Evolutionary conservation across 2,888 invertebrate species (phyloP), one percentile per base, ranked within the genome.

Genomic region (Autographa gamma): DNA sequence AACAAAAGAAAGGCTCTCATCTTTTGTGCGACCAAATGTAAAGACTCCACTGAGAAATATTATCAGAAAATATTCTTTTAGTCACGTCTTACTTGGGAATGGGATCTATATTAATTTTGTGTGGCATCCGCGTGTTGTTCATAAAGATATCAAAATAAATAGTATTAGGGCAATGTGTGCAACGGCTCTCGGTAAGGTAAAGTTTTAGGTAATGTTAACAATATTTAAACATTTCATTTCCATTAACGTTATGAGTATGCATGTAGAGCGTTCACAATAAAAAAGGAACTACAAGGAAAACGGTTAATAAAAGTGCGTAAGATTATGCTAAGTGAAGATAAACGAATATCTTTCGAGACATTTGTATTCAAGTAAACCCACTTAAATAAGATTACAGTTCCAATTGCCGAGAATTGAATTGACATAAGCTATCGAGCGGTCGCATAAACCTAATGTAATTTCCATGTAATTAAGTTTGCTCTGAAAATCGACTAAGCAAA

Each of bases 21-120:
- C 66, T 32, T 64, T 80, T 77, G 73, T 74, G 71, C 34, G 73
- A 48, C 56, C 58, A 77, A 80, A 77, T 80, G 71, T 80, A 75
- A 74, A 74, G 80, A 74, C 68, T 70, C 59, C 68, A 69, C 58
- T 68, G 63, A 56, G 64, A 66, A 71, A 69, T 69, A 65, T 71
- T 76, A 43, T 76, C 19, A 31, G 65, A 60, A 61, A 63, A 72
- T 67, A 73, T 74, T 77, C 68, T 68, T 71, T 76, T 73, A 72
- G 81, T 83, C 78, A 73, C 78, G 81, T 65, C 58, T 62, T 19
- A 18, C 43, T 59, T 69, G 56, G 38, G 19, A 68, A 64, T 61
- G 65, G 66, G 63, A 59, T 63, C 63, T 52, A 60, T 79, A 79
- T 76, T 77, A 79, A 75, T 70, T 74, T 43, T 25, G 43, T 64